These are phyloP conservation scores for Nasonovia ribisnigri DNA, from an alignment of 2,888 invertebrate genomes.

Conservation along the genomic window DNA sequence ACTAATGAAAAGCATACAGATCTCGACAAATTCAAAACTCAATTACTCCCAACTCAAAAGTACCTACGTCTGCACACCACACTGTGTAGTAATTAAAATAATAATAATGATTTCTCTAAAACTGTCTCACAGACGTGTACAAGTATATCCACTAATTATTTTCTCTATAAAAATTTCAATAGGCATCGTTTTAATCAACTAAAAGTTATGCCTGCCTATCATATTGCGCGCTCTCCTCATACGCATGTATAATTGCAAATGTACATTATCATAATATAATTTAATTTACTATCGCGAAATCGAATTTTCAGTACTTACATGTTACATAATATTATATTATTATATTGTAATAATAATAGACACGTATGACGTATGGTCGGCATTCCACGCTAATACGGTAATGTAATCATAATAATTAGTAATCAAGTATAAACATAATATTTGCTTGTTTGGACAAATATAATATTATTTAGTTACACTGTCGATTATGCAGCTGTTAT, in stretches of 20 bases:
- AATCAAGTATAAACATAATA: background rate
- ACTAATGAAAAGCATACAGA: background rate
- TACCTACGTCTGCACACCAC: background rate
- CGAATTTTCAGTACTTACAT: background rate
- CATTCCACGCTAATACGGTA: background rate
- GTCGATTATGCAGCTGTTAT: background rate
- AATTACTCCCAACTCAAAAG: background rate
- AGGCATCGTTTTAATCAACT: background rate
- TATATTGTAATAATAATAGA: background rate
- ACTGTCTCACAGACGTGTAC: background rate
- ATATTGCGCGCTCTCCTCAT: background rate
- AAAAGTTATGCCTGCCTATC: background rate
- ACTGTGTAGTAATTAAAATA: constrained; percentile 7
- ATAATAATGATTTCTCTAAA: constrained; percentile 1
- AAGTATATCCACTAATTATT: background rate
- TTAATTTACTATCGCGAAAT: background rate
- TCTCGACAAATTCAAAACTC: background rate
- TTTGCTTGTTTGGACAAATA: background rate
- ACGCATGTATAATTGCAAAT: background rate
- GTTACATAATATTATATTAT: background rate
- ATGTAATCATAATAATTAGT: background rate
- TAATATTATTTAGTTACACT: background rate
- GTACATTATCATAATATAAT: background rate
- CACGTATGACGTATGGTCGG: background rate
- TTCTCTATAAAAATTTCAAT: background rate